Base-by-base conservation (phyloP, 2,797 vertebrate genomes). In the Pipistrellus pipistrellus region DNA sequence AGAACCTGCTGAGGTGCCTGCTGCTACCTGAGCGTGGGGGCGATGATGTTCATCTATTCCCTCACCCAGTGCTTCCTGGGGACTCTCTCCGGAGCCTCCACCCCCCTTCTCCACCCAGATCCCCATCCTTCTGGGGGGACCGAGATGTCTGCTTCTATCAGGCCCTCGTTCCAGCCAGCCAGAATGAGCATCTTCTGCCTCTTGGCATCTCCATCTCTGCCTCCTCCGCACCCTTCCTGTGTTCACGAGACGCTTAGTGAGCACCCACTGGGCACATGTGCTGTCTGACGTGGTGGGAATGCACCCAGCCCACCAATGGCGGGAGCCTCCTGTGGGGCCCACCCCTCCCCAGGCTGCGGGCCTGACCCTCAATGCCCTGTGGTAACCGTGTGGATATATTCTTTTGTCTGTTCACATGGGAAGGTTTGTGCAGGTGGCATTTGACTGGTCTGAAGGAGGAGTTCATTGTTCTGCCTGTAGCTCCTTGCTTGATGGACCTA, bases 221-320 rank as follows among this genome's bases (percentile, higher is more conserved):
- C 13, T 27, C 20, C 13, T 18, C 23, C 0, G 1, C 15, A 1
- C 6, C 25, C n/a, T 0, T 25, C 35, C 44, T 4, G 68, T 1
- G 11, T 57, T 57, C 23, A 57, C 9, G 4, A 57, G 21, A 57
- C 1, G 21, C 55, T 57, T 57, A 11, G 55, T 23, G 55, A 30
- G 21, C 4, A 3, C 11, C 20, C 21, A 0, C 32, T 72, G 0
- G 3, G 5, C 12, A 9, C 3, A 0, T 4, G 32, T 53, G 2
- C 71, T 7, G 5, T 90, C 46, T 59, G 4, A 25, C 35, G 0
- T 4, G 66, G 51, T 18, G 14, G 85, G 23, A 20, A 2, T 4
- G 3, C 27, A 15, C 25, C 48, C 7, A 0, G 3, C 13, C 10
- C 20, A 17, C 27, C 32, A 3, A 2, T 17, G 8, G 38, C 0